Conservation (phyloP, 1,140 invertebrate genomes). For the Pseudomyrmex concolor region DNA sequence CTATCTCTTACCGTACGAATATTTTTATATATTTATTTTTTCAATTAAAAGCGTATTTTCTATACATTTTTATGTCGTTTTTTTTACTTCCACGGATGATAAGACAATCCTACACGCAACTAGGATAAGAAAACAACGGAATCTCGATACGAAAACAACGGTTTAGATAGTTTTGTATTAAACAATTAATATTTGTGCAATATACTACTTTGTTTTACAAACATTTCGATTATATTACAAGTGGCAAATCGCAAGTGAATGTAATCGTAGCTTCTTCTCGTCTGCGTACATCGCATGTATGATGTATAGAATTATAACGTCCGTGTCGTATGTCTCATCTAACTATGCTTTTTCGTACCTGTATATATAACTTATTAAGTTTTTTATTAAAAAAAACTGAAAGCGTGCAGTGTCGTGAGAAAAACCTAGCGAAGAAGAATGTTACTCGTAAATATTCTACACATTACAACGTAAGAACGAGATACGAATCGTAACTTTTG, state of each 20-base stretch:
- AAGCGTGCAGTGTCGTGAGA: neutral
- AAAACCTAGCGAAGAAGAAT: neutral
- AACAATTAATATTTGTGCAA: too few species aligned
- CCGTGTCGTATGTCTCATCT: neutral
- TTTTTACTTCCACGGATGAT: too few species aligned
- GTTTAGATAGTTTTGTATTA: slow-evolving; percentile 13
- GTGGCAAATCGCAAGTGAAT: slow-evolving; percentile 12
- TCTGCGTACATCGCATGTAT: neutral
- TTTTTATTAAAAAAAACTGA: slow-evolving; percentile 14
- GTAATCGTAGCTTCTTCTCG: slow-evolving; percentile 15
- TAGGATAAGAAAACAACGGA: too few species aligned
- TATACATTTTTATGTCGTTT: too few species aligned
- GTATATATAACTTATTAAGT: slow-evolving; percentile 33
- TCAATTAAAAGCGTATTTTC: too few species aligned
- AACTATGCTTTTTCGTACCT: slow-evolving; percentile 36
- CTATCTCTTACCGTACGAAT: too few species aligned
- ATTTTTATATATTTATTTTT: too few species aligned
- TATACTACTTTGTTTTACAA: neutral
- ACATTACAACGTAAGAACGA: neutral
- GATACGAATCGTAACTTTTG: neutral
- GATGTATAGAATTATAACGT: slow-evolving; percentile 8
- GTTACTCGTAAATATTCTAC: slow-evolving; percentile 5
- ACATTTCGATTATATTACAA: slow-evolving; percentile 9
- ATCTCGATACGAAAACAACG: neutral
- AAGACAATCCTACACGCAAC: too few species aligned